phyloP scores from a whole-genome alignment of 35 echinoderm and acorn worm genomes.

The Nesometra sesokonis region DNA sequence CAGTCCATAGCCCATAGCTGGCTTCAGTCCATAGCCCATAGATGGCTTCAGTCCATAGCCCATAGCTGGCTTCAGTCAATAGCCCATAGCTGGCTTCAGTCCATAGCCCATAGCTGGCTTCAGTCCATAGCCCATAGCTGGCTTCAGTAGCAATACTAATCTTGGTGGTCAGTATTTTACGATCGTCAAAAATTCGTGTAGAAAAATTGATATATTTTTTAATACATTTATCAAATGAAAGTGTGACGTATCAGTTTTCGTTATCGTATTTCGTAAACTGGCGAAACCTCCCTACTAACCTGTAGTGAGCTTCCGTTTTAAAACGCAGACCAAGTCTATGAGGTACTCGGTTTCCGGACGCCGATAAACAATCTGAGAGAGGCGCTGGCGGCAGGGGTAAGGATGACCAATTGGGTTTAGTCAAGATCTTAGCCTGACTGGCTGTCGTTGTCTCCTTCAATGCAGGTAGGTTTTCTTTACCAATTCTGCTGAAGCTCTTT shows the following conservation, averaged over 20 bases:
- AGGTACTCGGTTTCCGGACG: constrained; percentile 40
- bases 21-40: too few relatives aligned
- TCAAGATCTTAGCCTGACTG: neutral
- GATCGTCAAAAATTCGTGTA: neutral
- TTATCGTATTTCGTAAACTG: too few relatives aligned
- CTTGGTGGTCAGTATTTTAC: neutral
- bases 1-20: too few relatives aligned
- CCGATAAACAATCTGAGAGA: constrained; percentile 45
- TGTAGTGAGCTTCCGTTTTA: constrained; percentile 78
- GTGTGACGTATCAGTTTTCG: neutral
- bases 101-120: neutral
- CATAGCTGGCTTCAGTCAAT: neutral
- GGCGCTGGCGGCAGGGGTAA: constrained; percentile 63
- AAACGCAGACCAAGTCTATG: constrained; percentile 70
- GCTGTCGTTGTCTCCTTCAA: neutral
- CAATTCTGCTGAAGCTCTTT: neutral
- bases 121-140: neutral
- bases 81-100: neutral
- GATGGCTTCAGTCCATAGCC: neutral
- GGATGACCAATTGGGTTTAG: neutral
- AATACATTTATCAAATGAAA: neutral
- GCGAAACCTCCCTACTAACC: constrained; percentile 41
- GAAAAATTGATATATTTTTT: too few relatives aligned
- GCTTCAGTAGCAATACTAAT: too few relatives aligned
- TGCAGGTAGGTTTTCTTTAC: neutral